Conservation (phyloP, 2,113 vertebrate species). For the Shinisaurus crocodilurus region DNA sequence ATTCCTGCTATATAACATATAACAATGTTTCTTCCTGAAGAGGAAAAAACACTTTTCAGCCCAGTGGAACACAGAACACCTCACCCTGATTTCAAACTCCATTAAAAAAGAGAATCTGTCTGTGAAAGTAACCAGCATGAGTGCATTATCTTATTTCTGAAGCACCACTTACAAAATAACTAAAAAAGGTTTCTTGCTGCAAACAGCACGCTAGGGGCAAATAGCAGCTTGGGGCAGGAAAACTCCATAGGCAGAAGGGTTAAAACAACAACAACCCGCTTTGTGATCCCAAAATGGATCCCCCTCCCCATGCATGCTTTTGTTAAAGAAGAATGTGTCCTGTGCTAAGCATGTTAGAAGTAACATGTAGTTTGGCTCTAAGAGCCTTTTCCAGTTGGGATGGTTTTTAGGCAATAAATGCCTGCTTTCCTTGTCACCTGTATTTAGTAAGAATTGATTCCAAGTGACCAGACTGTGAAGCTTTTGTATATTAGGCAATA, state of each 20-base stretch:
- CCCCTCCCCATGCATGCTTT: neutral
- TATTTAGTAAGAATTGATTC: neutral
- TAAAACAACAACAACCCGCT: neutral
- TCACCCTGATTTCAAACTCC: neutral
- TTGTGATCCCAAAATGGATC: neutral
- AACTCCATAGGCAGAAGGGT: neutral
- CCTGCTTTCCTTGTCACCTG: neutral
- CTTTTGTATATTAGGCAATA: neutral
- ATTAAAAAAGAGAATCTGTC: neutral
- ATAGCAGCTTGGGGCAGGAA: neutral
- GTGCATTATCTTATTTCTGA: constrained; percentile 21
- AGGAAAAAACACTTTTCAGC: constrained; percentile 15
- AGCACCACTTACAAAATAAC: neutral
- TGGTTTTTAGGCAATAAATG: neutral
- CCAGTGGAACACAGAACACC: neutral
- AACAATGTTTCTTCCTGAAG: constrained; percentile 89
- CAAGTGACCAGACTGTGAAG: neutral
- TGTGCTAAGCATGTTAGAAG: neutral
- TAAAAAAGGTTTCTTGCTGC: constrained; percentile 24
- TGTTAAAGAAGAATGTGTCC: neutral
- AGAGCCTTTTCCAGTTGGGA: neutral
- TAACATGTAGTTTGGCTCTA: neutral
- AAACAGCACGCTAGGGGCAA: neutral
- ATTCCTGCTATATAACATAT: constrained; percentile 89
- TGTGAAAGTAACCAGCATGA: no score